Conservation (phyloP, 1,140 invertebrate genomes). For the Trachelipus rathkii region DNA sequence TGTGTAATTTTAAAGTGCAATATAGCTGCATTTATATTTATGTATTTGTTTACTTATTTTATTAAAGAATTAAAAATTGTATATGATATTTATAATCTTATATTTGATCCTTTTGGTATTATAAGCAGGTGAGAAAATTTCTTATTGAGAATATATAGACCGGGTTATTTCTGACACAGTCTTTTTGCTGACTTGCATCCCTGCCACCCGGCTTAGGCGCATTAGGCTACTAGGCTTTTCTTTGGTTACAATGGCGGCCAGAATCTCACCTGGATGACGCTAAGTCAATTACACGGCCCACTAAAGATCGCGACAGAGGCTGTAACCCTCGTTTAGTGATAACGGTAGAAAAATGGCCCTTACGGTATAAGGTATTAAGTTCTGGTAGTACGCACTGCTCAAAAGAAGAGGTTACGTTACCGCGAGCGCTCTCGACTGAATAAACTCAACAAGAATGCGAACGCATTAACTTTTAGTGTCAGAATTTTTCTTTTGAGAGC, state of each 20-base stretch:
- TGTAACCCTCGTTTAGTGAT: background rate
- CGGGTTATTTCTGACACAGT: background rate
- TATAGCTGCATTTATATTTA: too few relatives aligned
- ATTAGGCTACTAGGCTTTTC: background rate
- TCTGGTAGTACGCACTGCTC: too few relatives aligned
- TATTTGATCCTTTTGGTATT: background rate
- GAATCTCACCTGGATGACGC: constrained; percentile 8
- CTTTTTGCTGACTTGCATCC: background rate
- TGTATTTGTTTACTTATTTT: too few relatives aligned
- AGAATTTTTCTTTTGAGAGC: constrained; percentile 8
- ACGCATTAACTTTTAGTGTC: constrained; percentile 8
- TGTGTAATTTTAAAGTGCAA: too few relatives aligned
- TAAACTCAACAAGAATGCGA: constrained; percentile 7
- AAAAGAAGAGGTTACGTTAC: background rate
- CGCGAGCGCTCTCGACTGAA: background rate
- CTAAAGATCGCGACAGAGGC: background rate
- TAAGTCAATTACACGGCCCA: constrained; percentile 11
- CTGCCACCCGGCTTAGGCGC: background rate
- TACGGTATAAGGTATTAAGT: too few relatives aligned
- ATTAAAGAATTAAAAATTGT: too few relatives aligned
- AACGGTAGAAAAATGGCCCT: too few relatives aligned
- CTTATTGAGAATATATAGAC: background rate
- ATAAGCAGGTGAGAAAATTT: constrained; percentile 1
- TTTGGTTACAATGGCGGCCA: background rate
- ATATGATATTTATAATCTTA: too few relatives aligned